Evolutionary conservation across 2,888 invertebrate species (phyloP).

Genomic region (Pteria penguin): DNA sequence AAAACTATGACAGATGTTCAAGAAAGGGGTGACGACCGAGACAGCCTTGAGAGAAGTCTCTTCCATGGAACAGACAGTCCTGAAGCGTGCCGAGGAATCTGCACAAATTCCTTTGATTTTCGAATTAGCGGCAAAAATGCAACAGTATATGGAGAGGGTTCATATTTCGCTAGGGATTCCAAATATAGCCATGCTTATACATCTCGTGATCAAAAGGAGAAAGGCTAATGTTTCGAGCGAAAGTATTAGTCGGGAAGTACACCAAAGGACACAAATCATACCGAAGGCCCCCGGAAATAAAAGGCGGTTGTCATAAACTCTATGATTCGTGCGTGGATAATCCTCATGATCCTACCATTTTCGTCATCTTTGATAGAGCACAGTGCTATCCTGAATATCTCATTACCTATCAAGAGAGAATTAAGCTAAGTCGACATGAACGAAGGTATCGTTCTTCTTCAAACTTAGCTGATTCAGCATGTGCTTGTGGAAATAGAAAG

Average conservation of each 20-base stretch:
- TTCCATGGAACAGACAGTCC: slow-evolving; percentile 65
- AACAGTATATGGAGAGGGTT: slow-evolving; percentile 66
- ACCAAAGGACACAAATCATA: slow-evolving; percentile 49
- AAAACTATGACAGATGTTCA: slow-evolving; percentile 38
- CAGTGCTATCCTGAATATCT: slow-evolving; percentile 70
- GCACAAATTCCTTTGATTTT: slow-evolving; percentile 64
- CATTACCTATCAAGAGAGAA: slow-evolving; percentile 47
- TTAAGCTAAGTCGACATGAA: not conserved
- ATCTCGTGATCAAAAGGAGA: not conserved
- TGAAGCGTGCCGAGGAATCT: slow-evolving; percentile 60
- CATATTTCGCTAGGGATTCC: slow-evolving; percentile 60
- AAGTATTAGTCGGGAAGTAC: slow-evolving; percentile 66
- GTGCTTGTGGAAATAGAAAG: no score
- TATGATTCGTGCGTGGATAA: slow-evolving; percentile 71
- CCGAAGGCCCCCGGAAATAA: slow-evolving; percentile 58
- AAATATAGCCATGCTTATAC: slow-evolving; percentile 59
- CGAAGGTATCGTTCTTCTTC: not conserved
- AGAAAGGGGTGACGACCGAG: slow-evolving; percentile 6
- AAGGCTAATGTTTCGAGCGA: slow-evolving; percentile 62
- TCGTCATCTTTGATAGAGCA: slow-evolving; percentile 63
- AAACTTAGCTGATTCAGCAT: no score
- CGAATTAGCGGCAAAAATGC: slow-evolving; percentile 65
- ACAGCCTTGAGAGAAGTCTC: slow-evolving; percentile 48
- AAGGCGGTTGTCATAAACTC: slow-evolving; percentile 45
- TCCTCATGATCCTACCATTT: slow-evolving; percentile 54